Conservation (phyloP, 35 echinoderm and acorn worm genomes). For the Ptychodera flava region DNA sequence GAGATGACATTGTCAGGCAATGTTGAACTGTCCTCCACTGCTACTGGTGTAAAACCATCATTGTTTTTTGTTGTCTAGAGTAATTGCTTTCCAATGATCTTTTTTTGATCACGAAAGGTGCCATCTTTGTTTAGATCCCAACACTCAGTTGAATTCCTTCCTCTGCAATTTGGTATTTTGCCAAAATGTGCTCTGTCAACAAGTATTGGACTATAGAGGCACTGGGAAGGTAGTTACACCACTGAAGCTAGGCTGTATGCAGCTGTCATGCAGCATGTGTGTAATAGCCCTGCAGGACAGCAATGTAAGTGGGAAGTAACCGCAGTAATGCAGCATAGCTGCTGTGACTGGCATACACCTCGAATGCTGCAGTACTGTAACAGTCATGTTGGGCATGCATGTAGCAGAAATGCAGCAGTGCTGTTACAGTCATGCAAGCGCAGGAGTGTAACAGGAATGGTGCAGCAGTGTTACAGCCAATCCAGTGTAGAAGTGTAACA, state of each 20-base stretch:
- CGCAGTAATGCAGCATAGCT: no score
- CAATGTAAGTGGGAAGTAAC: no score
- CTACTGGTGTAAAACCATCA: background rate
- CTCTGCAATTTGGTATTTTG: background rate
- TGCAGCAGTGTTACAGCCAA: no score
- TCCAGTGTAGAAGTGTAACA: no score
- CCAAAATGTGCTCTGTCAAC: background rate
- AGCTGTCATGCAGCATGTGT: background rate
- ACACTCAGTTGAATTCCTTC: background rate
- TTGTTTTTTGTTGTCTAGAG: background rate
- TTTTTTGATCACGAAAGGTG: constrained; percentile 34
- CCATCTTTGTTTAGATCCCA: constrained; percentile 31
- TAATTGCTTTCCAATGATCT: constrained; percentile 35
- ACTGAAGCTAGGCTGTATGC: no score
- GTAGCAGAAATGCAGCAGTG: no score
- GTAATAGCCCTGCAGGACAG: no score
- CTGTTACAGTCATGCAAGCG: no score
- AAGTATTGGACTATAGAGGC: background rate
- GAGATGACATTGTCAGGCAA: background rate
- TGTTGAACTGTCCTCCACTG: background rate
- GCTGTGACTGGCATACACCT: no score
- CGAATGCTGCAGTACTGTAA: no score
- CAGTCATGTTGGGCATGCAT: no score
- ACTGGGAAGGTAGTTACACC: background rate
- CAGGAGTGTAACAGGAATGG: no score